Conservation (phyloP, 2,888 invertebrate genomes). For the Liopterus haemorrhoidalis region DNA sequence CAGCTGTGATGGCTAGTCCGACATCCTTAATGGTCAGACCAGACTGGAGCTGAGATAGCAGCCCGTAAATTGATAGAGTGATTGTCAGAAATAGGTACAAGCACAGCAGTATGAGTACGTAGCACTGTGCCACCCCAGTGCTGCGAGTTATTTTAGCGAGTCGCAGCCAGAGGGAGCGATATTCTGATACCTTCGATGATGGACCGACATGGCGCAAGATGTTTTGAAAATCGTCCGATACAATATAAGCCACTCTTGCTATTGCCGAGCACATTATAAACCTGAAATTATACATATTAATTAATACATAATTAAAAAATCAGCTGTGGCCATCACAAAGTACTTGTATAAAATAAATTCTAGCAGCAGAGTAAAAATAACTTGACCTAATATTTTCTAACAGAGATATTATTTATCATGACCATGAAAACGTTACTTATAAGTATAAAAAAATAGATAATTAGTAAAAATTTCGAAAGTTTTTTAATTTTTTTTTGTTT, state of each 20-base stretch:
- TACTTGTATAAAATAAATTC: no score
- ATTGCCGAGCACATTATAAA: constrained; percentile 57
- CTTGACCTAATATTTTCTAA: no score
- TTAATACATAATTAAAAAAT: no score
- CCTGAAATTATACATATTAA: constrained; percentile 12
- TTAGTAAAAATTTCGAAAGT: no score
- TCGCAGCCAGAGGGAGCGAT: constrained; percentile 64
- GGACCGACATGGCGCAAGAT: constrained; percentile 64
- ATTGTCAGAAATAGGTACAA: constrained; percentile 67
- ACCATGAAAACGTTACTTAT: no score
- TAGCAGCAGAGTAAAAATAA: no score
- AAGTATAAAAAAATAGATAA: no score
- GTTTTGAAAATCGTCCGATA: constrained; percentile 65
- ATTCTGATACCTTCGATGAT: constrained; percentile 62
- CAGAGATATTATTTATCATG: no score
- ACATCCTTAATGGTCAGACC: constrained; percentile 69
- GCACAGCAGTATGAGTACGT: constrained; percentile 61
- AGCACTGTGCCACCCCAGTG: constrained; percentile 62
- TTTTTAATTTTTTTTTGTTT: no score
- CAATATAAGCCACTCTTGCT: constrained; percentile 57
- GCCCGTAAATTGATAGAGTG: constrained; percentile 67
- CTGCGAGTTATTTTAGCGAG: constrained; percentile 62
- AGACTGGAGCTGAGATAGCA: constrained; percentile 66
- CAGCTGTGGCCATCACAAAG: no score
- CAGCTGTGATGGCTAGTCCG: constrained; percentile 61